Conservation (phyloP, 2,113 vertebrate species). For the Athene noctua region DNA sequence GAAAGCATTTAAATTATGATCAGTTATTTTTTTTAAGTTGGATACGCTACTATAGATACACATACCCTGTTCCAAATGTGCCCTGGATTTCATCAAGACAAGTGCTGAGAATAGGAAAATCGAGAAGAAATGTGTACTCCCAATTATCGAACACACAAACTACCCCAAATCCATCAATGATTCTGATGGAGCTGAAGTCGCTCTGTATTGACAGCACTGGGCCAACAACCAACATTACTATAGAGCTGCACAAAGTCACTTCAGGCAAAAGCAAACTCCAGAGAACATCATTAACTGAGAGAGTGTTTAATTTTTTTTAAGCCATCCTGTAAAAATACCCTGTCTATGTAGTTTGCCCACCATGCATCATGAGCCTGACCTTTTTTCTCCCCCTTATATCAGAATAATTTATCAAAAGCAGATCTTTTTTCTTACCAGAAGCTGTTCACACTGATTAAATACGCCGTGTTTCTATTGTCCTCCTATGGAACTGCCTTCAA, state of each 20-base stretch:
- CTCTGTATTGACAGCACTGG: background rate
- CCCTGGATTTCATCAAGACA: background rate
- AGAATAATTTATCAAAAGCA: background rate
- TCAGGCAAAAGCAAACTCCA: constrained; percentile 15
- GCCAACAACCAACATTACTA: background rate
- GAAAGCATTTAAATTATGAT: background rate
- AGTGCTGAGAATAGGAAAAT: background rate
- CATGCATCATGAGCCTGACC: background rate
- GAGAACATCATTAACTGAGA: background rate
- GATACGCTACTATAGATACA: background rate
- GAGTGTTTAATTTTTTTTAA: background rate
- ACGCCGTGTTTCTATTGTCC: background rate
- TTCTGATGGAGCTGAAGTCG: background rate
- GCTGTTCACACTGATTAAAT: background rate
- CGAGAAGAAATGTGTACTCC: background rate
- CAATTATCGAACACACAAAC: background rate
- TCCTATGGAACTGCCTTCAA: background rate
- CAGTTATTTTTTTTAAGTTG: background rate
- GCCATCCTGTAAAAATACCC: background rate
- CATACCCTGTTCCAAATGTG: background rate
- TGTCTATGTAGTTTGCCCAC: background rate
- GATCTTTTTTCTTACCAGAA: background rate
- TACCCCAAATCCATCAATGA: background rate
- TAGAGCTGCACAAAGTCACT: background rate
- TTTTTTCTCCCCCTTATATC: fast-evolving